Base-by-base conservation (phyloP, 2,888 invertebrate species). In the Ptilodon capucinus region DNA sequence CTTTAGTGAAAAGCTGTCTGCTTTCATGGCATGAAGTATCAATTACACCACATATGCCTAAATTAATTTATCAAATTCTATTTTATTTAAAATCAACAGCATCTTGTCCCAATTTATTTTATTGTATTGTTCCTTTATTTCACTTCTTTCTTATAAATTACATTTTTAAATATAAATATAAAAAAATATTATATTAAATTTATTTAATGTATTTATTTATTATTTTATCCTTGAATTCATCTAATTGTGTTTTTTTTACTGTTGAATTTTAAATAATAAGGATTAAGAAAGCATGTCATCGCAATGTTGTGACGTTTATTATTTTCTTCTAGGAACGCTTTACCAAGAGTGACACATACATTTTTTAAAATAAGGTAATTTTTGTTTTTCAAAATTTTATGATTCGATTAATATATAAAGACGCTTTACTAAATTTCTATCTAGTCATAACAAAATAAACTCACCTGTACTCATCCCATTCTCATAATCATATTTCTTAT, bases 341-440 rank as follows among this genome's bases (percentile, higher is more conserved):
- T 91, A 91, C 93, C 91, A 93, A 93, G 94, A 96, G 96, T 93
- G 95, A 96, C 94, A 96, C 96, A 81, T 96, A 96, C 93, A 96
- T 96, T 94, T 96, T 92, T 93, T 96, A 95, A 93, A 81, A 54
- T 78, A 89, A 87, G 88, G 90, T 90, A 90, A 90, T 77, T 67
- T 72, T 6, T 2, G 11, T 13, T 60, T 68, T 75, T 71, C 58
- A 65, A 74, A 78, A 77, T 78, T 64, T 40, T 40, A 14, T 5
- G 11, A 14, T 3, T 23, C 7, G 21, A 13, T 39, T 13, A 23
- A n/a, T 40, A 42, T 1, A 44, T 52, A 57, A 61, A 62, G 67
- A 50, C 48, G 71, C 76, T 72, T 64, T 51, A 43, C 46, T 52
- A 58, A 56, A 35, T 36, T 48, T 46, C 21, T 35, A 21, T 19